Evolutionary conservation across 2,113 vertebrate genomes (phyloP).

Genomic region (Antechinus flavipes): DNA sequence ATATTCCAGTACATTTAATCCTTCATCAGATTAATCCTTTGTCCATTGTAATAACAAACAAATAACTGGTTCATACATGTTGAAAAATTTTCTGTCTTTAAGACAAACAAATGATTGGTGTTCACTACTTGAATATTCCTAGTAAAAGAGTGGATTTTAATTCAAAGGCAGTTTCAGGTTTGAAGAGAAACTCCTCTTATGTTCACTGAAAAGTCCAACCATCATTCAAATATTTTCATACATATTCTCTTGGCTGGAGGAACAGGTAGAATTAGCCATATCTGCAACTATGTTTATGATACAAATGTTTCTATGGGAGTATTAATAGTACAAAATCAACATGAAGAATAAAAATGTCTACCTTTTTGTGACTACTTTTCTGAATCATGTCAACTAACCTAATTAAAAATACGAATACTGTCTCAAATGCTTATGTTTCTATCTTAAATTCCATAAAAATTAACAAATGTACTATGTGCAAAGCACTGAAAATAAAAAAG

Average conservation of each 20-base stretch:
- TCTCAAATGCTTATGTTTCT: not conserved
- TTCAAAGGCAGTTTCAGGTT: not conserved
- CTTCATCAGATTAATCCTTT: not conserved
- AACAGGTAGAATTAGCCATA: no score
- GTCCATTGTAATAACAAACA: not conserved
- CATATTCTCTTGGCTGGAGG: not conserved
- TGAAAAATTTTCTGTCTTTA: not conserved
- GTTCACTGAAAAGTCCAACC: not conserved
- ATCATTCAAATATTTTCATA: not conserved
- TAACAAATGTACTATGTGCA: not conserved
- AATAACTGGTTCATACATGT: not conserved
- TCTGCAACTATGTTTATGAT: not conserved
- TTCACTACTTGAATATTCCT: not conserved
- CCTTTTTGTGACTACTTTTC: not conserved
- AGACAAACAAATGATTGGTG: not conserved
- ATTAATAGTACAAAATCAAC: not conserved
- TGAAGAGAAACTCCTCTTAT: not conserved
- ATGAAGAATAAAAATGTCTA: not conserved
- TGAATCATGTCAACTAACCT: fast-evolving
- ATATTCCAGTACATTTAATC: not conserved
- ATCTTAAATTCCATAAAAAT: not conserved
- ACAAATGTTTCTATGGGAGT: not conserved
- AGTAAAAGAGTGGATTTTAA: not conserved
- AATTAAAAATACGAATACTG: not conserved
- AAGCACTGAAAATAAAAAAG: not conserved